Base-by-base conservation (phyloP, 2,113 vertebrate genomes). In the Piaya cayana region DNA sequence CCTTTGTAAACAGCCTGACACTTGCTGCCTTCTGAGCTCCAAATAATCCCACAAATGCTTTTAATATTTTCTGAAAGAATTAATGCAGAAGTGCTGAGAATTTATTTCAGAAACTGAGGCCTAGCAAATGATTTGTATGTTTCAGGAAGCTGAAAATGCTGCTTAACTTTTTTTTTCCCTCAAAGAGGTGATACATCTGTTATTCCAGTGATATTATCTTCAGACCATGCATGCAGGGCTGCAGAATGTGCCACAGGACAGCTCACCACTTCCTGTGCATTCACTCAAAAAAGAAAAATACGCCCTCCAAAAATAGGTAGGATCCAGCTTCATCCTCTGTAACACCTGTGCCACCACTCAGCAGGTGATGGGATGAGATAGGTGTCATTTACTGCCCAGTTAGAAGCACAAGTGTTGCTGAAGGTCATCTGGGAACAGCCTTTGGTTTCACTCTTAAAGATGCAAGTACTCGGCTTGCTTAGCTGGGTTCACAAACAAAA, bases 181-280 rank as follows among this genome's bases (percentile, higher is more conserved):
- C 49, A 65, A 76, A 32, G 6, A 59, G 49, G 64, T 36, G 36
- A 26, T 30, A 17, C 8, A 8, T 12, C 11, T 63, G n/a, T 47
- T 84, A 13, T 47, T 52, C 47, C 69, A 78, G 47, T 3, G 8
- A 32, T 36, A n/a, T 62, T 42, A 71, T 32, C 55, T 42, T n/a
- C 3, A 17, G 49, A 36, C 49, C 23, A 13, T 0, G 8, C 37
- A 18, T 3, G 5, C 21, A 6, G 63, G 18, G 42, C 52, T n/a
- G 39, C 74, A 37, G 36, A 62, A 37, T 45, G 6, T 5, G 8
- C 45, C 45, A 7, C 27, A 26, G 32, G 11, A 32, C 36, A 74
- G 19, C 32, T 92, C 42, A 25, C 39, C 30, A 5, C 32, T 36
- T 64, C 3, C 0, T 11, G 8, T 0, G 45, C 27, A 6, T 2